phyloP scores from a whole-genome alignment of 2,888 invertebrate genomes.

The Heteropelma amictum region DNA sequence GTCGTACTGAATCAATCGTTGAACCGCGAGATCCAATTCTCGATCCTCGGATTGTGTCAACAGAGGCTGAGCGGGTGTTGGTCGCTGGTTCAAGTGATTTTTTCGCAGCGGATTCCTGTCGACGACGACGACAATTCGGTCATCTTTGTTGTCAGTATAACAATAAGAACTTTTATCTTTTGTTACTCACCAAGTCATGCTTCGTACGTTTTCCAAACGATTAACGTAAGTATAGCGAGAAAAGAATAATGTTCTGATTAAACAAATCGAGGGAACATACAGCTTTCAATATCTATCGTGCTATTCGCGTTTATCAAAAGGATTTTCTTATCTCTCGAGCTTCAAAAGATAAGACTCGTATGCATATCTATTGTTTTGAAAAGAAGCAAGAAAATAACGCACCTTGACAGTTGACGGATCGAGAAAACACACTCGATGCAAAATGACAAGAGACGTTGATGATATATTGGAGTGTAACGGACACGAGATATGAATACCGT shows the following conservation, averaged over 20 bases:
- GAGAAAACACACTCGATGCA: background rate
- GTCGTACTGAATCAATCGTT: conserved; percentile 74
- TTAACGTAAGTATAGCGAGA: background rate
- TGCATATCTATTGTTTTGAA: background rate
- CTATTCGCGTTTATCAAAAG: background rate
- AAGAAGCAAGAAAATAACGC: too few species aligned
- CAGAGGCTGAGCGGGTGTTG: conserved; percentile 72
- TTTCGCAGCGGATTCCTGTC: conserved; percentile 75
- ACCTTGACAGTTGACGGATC: background rate
- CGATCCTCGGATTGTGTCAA: conserved; percentile 72
- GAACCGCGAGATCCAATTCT: conserved; percentile 73
- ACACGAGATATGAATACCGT: background rate
- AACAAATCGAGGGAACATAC: too few species aligned
- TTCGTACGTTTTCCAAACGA: background rate
- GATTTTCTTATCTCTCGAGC: background rate
- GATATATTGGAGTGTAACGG: background rate
- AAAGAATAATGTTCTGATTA: background rate
- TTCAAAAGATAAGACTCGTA: background rate
- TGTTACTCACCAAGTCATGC: conserved; percentile 59
- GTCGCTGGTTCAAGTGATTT: conserved; percentile 70
- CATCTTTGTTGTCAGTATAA: too few species aligned
- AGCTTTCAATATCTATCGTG: background rate
- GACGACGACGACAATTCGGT: background rate
- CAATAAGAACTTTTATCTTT: too few species aligned
- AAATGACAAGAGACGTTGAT: background rate